Conservation (phyloP, 2,113 vertebrate species). For the Upupa epops region DNA sequence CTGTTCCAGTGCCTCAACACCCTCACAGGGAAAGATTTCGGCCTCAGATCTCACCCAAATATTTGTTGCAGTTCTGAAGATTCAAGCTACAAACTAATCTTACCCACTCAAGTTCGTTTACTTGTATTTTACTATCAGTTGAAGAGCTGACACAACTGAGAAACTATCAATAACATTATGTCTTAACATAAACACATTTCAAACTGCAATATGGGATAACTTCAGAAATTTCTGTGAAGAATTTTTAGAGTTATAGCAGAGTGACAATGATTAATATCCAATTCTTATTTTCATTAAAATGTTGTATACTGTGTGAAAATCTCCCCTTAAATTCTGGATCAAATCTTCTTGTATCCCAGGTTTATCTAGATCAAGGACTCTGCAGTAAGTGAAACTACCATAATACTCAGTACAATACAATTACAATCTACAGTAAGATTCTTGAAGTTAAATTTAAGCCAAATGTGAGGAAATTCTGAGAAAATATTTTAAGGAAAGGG, state of each 20-base stretch:
- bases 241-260: not conserved
- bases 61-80: not conserved
- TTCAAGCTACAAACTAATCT: not conserved
- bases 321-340: not conserved
- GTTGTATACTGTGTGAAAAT: not conserved
- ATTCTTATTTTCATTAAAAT: not conserved
- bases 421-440: not conserved
- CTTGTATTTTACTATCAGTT: not conserved
- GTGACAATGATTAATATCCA: not conserved
- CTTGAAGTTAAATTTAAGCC: not conserved
- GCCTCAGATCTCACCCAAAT: not conserved
- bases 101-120: not conserved
- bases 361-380: not conserved
- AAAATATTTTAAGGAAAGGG: not conserved
- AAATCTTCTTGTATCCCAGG: not conserved
- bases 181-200: not conserved
- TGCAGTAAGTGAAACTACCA: not conserved
- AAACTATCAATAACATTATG: not conserved
- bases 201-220: not conserved
- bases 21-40: too few species aligned
- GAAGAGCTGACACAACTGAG: fast-evolving
- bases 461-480: not conserved
- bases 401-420: not conserved
- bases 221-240: not conserved
- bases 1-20: too few species aligned